These are phyloP conservation scores for Ceratitis capitata DNA, from an alignment of 1,140 invertebrate genomes.

Conservation along the genomic window DNA sequence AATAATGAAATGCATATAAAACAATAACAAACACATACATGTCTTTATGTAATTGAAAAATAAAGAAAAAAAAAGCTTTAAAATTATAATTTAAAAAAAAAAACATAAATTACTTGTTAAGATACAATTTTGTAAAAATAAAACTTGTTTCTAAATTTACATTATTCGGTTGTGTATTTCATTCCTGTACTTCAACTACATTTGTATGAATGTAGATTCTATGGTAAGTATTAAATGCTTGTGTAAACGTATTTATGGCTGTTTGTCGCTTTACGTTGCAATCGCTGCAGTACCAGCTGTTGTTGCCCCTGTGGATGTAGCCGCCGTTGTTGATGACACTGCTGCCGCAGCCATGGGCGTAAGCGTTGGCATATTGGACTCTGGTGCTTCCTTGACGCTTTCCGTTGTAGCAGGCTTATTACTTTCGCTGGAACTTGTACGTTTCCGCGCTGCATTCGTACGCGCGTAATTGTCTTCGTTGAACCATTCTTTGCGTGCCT, in stretches of 20 bases:
- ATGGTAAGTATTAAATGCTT: too few relatives aligned
- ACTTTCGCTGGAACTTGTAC: not conserved
- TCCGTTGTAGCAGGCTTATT: not conserved
- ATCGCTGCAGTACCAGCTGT: not conserved
- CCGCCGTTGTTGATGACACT: not conserved
- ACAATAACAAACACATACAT: slow-evolving; percentile 15
- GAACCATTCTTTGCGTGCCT: slow-evolving; percentile 75
- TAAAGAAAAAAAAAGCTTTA: slow-evolving; percentile 38
- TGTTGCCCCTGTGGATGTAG: not conserved
- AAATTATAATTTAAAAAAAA: slow-evolving; percentile 31
- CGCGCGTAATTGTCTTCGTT: slow-evolving; percentile 69
- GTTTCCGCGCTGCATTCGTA: not conserved
- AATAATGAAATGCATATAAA: not conserved
- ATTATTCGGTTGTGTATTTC: not conserved
- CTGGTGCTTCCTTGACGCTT: not conserved
- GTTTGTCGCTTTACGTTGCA: not conserved
- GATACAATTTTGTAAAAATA: slow-evolving; percentile 35
- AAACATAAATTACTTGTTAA: slow-evolving; percentile 19
- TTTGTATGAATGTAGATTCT: too few relatives aligned
- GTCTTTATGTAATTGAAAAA: slow-evolving; percentile 17
- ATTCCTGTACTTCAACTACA: not conserved
- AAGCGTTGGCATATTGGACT: not conserved
- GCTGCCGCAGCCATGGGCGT: not conserved
- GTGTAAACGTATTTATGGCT: not conserved
- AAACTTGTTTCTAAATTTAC: slow-evolving; percentile 36